phyloP scores from a whole-genome alignment of 2,113 vertebrate species.

The Alethe diademata region DNA sequence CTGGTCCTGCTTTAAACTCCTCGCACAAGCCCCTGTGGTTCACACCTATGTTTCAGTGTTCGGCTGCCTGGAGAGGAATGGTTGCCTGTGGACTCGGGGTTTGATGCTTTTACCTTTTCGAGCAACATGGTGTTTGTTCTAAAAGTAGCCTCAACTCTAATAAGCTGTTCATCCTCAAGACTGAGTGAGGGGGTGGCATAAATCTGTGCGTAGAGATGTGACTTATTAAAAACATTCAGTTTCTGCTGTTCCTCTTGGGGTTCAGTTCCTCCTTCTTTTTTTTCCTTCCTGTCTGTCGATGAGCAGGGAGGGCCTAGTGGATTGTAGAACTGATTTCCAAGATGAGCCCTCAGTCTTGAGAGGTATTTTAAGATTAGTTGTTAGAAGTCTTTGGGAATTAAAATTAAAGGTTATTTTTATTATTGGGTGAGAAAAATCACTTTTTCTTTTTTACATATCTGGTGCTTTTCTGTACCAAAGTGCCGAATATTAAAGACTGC shows the following conservation, averaged over 20 bases:
- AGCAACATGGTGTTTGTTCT: neutral
- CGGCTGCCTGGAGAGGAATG: fast-evolving
- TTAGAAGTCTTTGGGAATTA: neutral
- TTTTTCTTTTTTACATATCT: neutral
- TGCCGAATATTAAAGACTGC: neutral
- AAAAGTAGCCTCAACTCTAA: neutral
- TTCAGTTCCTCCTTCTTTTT: neutral
- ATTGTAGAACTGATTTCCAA: neutral
- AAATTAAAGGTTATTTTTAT: neutral
- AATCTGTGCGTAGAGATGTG: neutral
- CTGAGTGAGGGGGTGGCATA: fast-evolving
- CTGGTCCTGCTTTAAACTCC: neutral
- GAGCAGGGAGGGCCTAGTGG: neutral
- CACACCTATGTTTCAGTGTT: neutral
- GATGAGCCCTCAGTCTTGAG: neutral
- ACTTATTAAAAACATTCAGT: neutral
- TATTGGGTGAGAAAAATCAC: neutral
- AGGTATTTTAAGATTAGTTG: neutral
- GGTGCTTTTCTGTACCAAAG: neutral
- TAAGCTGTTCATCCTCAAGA: neutral
- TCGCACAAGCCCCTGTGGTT: neutral
- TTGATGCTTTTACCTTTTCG: neutral
- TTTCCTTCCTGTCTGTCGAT: neutral
- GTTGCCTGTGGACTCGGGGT: neutral
- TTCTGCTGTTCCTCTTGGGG: neutral